Evolutionary conservation across 2,888 invertebrate genomes (phyloP).

Genomic region (Alsophila aescularia): DNA sequence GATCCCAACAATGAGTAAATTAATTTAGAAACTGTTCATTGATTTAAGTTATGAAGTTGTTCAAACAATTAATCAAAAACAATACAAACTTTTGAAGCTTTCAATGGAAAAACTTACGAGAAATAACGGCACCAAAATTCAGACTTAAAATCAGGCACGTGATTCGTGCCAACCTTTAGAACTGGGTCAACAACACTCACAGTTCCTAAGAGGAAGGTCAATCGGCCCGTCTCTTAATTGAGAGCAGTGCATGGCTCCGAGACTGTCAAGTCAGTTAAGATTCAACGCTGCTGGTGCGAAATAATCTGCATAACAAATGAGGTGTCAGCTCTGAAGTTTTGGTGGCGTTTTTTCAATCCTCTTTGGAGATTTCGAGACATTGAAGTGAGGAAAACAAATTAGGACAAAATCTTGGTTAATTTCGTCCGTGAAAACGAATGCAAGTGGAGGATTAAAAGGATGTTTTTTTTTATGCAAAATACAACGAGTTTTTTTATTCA

Average conservation of each 20-base stretch:
- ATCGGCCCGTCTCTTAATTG: constrained; percentile 56
- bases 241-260: constrained; percentile 43
- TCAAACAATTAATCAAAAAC: too few relatives aligned
- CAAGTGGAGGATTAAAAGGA: constrained; percentile 3
- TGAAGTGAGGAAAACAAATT: constrained; percentile 11
- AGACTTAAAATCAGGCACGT: constrained; percentile 38
- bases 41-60: too few relatives aligned
- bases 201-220: constrained; percentile 52
- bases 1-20: too few relatives aligned
- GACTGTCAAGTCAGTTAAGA: constrained; percentile 56
- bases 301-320: constrained; percentile 68
- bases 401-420: constrained; percentile 13
- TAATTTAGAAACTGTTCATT: too few relatives aligned
- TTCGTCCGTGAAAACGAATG: constrained; percentile 14
- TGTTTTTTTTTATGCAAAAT: too few relatives aligned
- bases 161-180: constrained; percentile 42
- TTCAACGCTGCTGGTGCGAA: constrained; percentile 48
- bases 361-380: constrained; percentile 41
- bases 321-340: too few relatives aligned
- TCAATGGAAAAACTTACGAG: not conserved
- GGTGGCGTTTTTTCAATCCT: constrained; percentile 54
- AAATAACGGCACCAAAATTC: constrained; percentile 30
- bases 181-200: constrained; percentile 52
- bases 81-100: not conserved
- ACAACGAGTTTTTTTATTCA: too few relatives aligned